Percentiles rank a stretch among this genome's conserved stretches.
Conservation (phyloP, 2,797 vertebrate genomes). For the Garrulus glandarius region DNA sequence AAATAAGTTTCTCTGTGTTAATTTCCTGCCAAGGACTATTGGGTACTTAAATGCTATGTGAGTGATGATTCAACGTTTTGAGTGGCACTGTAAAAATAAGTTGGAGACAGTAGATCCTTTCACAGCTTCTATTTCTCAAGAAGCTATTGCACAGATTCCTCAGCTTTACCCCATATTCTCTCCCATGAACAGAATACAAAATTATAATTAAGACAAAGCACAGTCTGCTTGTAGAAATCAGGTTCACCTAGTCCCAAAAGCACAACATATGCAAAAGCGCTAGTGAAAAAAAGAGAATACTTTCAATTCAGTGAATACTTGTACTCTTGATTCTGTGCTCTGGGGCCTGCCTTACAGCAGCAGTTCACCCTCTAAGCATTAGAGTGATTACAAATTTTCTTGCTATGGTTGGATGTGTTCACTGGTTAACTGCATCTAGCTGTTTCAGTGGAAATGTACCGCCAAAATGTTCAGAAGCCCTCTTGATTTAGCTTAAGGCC, state of each 20-base stretch:
- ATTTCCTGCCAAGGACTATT: not conserved
- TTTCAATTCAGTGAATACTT: not conserved
- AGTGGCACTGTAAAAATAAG: not conserved
- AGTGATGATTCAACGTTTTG: not conserved
- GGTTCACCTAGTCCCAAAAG: constrained; percentile 8
- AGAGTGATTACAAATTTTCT: constrained; percentile 46
- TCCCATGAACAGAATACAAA: not conserved
- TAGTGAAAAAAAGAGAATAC: not conserved
- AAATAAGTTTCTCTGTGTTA: not conserved
- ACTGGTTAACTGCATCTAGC: constrained; percentile 55
- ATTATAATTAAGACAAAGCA: constrained; percentile 25
- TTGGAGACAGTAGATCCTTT: not conserved
- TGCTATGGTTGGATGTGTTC: constrained; percentile 15
- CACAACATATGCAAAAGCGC: not conserved
- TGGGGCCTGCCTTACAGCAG: not conserved
- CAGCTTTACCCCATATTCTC: not conserved
- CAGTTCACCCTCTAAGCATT: not conserved
- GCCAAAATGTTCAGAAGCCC: constrained; percentile 38
- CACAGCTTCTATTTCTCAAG: constrained; percentile 11
- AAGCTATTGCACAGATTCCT: not conserved
- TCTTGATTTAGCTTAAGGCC: constrained; percentile 61
- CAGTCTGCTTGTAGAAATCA: not conserved
- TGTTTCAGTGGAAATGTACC: constrained; percentile 37
- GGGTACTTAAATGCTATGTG: not conserved
- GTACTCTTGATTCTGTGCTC: constrained; percentile 20